A percentile compares a stretch with the other conserved stretches of the same genome.
Evolutionary conservation across 2,797 vertebrate species (phyloP).

Genomic region (Oryzias sinensis): DNA sequence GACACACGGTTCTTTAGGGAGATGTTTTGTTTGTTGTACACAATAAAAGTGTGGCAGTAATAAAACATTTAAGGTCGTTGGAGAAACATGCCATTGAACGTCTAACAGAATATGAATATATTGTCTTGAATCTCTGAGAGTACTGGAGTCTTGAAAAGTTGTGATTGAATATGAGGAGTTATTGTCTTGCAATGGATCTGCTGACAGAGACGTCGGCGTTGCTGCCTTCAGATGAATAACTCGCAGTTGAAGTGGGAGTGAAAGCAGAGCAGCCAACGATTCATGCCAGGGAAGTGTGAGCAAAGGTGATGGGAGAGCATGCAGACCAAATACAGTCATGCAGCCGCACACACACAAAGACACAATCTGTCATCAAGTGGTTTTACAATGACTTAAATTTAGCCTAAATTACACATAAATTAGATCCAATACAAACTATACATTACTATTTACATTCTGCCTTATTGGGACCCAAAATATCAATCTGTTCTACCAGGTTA

Average conservation of each 20-base stretch:
- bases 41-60: no score
- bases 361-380: no score
- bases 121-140: neutral
- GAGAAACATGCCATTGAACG: neutral
- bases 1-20: no score
- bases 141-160: no score
- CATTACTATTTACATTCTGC: no score
- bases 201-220: neutral
- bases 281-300: slow-evolving; percentile 22
- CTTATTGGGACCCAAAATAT: no score
- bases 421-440: no score
- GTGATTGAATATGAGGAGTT: neutral
- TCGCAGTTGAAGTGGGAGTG: slow-evolving; percentile 20
- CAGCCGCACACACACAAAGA: slow-evolving; percentile 19
- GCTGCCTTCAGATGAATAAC: slow-evolving; percentile 6
- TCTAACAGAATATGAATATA: neutral
- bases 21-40: no score
- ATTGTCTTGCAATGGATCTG: slow-evolving; percentile 7
- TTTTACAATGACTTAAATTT: no score
- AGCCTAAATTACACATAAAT: no score
- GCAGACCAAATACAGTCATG: slow-evolving; percentile 48
- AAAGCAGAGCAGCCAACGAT: slow-evolving; percentile 13
- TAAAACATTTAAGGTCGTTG: neutral
- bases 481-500: no score
- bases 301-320: slow-evolving; percentile 35